Evolutionary conservation across 2,113 vertebrate genomes (phyloP), one percentile per base, ranked within the genome.

Genomic region (Microcebus griseorufus): DNA sequence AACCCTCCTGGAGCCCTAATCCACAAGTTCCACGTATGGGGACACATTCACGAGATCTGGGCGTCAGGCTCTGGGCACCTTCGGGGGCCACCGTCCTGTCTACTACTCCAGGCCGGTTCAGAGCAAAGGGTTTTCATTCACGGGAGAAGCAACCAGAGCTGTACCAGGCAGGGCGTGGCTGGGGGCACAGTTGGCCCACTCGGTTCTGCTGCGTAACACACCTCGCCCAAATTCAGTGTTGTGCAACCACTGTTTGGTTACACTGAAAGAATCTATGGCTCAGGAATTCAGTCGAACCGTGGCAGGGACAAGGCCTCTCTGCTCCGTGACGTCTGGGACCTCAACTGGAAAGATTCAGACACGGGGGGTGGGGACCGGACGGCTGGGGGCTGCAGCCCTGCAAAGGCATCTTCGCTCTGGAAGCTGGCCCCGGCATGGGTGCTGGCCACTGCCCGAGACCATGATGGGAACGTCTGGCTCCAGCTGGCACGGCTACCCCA

Each of bases 321-420:
- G 34, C 51, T 58, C n/a, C 51, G 3, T 1, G 16, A 64, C 1
- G 4, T 25, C 16, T 11, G 62, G 7, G 6, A 23, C 37, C 29
- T 53, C 27, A 37, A 17, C 7, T 23, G 23, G 39, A 51, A 51
- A 53, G 51, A 70, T 32, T 22, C 45, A 55, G 13, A 14, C 25
- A 20, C 6, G 1, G 10, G 14, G 29, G 42, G 32, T 37, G 34
- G 20, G 13, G 23, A 69, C 37, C 65, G 2, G 0, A 0, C 0
- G 25, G 37, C 60, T 13, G 64, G 29, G 25, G 23, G 6, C 67
- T 72, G 20, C 4, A 4, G 27, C n/a, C 22, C 6, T 32, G 75
- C 1, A 1, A 11, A 58, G 34, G 12, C 20, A 0, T 12, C 73
- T 37, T 22, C 14, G 5, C 10, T 6, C 3, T 0, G 4, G 5